These are phyloP conservation scores for Drosophila acutilabella DNA, from an alignment of 2,888 invertebrate genomes.

Conservation along the genomic window DNA sequence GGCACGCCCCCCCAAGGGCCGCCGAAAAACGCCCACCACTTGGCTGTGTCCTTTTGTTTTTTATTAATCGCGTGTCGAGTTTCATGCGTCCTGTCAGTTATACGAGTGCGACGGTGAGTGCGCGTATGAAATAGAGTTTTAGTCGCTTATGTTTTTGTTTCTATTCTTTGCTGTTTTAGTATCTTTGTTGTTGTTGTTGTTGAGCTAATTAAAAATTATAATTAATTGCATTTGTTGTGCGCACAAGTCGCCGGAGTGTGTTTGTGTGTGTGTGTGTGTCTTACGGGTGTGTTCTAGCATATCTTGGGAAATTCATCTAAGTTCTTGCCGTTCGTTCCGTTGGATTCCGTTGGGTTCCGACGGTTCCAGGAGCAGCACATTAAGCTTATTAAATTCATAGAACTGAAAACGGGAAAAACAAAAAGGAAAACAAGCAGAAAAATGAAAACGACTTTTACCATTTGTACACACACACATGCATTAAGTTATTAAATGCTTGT, in stretches of 20 bases:
- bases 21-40: slow-evolving; percentile 49
- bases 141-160: slow-evolving; percentile 47
- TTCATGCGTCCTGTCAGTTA: slow-evolving; percentile 57
- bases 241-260: slow-evolving; percentile 58
- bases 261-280: slow-evolving; percentile 48
- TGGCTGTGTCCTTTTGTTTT: slow-evolving; percentile 50
- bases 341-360: slow-evolving; percentile 18
- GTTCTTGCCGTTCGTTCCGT: slow-evolving; percentile 55
- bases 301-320: slow-evolving; percentile 81
- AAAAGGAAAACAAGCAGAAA: slow-evolving; percentile 25
- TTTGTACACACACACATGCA: slow-evolving; percentile 64
- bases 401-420: slow-evolving; percentile 22
- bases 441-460: slow-evolving; percentile 50
- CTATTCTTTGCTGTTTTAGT: slow-evolving; percentile 20
- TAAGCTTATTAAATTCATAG: slow-evolving; percentile 79
- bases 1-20: slow-evolving; percentile 40
- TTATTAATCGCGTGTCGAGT: slow-evolving; percentile 79
- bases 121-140: slow-evolving; percentile 65
- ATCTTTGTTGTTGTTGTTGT: slow-evolving; percentile 38
- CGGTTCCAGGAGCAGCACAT: slow-evolving; percentile 62
- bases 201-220: slow-evolving; percentile 79
- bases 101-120: not conserved
- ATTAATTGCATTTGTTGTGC: slow-evolving; percentile 78
- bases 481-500: slow-evolving; percentile 75
- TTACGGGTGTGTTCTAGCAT: slow-evolving; percentile 74